Evolutionary conservation across 2,888 invertebrate genomes (phyloP).

Genomic region (Schrankia costaestrigalis): DNA sequence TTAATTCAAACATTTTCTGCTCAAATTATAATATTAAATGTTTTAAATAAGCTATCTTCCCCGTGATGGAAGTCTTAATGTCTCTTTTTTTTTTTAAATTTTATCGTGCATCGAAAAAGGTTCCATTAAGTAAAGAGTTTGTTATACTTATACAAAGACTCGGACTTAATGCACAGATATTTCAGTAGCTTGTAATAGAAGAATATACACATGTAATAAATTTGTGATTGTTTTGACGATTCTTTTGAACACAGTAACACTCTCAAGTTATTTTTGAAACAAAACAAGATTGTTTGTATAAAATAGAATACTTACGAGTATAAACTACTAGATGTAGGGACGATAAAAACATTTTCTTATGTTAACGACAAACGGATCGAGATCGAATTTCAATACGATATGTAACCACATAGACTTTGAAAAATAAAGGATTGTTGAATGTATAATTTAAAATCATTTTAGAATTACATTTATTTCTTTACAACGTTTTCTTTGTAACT

Average conservation of each 20-base stretch:
- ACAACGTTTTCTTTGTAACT: too few species aligned
- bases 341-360: constrained; percentile 5
- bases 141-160: too few species aligned
- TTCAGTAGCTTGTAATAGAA: constrained; percentile 14
- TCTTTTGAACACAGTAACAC: constrained; percentile 9
- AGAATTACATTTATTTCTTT: too few species aligned
- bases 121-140: too few species aligned
- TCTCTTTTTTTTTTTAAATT: constrained; percentile 25
- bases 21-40: constrained; percentile 39
- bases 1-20: constrained; percentile 41
- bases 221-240: constrained; percentile 24
- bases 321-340: constrained; percentile 9
- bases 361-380: constrained; percentile 4
- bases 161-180: constrained; percentile 10
- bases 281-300: constrained; percentile 13
- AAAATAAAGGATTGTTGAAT: too few species aligned
- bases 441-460: too few species aligned
- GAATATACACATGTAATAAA: constrained; percentile 20
- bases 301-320: constrained; percentile 17
- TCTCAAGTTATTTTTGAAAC: constrained; percentile 18
- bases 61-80: constrained; percentile 26
- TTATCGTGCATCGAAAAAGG: too few species aligned
- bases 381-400: constrained; percentile 8
- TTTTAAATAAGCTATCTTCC: constrained; percentile 41
- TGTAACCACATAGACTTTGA: neutral